Percentiles rank a stretch among this genome's conserved stretches.
phyloP scores from a whole-genome alignment of 53 echinoderm and acorn worm genomes.

The Mesocentrotus franciscanus region DNA sequence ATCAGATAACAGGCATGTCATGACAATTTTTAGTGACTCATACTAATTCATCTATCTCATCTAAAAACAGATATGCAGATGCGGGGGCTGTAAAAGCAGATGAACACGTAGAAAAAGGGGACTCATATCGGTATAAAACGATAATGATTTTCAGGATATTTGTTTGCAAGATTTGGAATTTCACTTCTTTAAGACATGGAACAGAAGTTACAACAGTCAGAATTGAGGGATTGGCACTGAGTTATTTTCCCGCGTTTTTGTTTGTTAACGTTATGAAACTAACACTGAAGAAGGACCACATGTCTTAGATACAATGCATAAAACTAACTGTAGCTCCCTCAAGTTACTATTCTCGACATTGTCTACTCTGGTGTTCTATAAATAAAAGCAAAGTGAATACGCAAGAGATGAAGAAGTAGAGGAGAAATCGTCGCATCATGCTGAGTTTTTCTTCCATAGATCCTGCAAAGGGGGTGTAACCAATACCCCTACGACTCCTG shows the following conservation, averaged over 20 bases:
- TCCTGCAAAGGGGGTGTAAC: conserved; percentile 48
- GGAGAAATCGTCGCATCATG: conserved; percentile 42
- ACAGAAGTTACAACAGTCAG: too few relatives aligned
- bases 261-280: not conserved
- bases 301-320: not conserved
- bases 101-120: not conserved
- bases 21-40: not conserved
- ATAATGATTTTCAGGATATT: not conserved
- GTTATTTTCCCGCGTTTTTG: not conserved
- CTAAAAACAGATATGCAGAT: not conserved
- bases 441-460: conserved; percentile 27
- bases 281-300: not conserved
- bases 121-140: not conserved
- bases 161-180: not conserved
- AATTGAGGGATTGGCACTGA: not conserved
- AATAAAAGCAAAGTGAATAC: not conserved
- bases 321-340: not conserved
- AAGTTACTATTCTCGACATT: not conserved
- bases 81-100: not conserved
- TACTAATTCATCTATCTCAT: not conserved
- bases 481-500: conserved; percentile 56
- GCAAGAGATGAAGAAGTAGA: not conserved
- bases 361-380: not conserved
- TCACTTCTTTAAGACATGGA: not conserved
- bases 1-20: not conserved